A percentile compares a stretch with the other conserved stretches of the same genome.
Evolutionary conservation across 2,888 invertebrate species (phyloP).

Genomic region (Cheilosia vernalis): DNA sequence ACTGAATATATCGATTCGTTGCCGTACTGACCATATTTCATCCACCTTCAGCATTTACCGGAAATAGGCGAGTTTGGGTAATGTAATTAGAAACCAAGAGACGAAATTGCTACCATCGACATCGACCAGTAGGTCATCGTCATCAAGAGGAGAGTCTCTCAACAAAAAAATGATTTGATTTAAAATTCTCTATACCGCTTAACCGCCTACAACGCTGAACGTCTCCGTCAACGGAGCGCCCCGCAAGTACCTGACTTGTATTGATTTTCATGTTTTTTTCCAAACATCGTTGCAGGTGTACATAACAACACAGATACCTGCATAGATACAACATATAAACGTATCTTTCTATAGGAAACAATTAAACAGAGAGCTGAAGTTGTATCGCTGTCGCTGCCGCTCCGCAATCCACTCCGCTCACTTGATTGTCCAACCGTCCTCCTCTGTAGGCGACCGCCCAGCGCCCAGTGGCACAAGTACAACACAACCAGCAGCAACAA

Average conservation of each 20-base stretch:
- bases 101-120: background rate
- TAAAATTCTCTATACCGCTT: conserved; percentile 25
- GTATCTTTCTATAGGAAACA: conserved; percentile 56
- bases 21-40: too few relatives aligned
- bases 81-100: background rate
- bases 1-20: too few relatives aligned
- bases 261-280: conserved; percentile 61
- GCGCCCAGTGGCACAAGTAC: conserved; percentile 39
- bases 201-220: conserved; percentile 34
- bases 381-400: conserved; percentile 36
- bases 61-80: background rate
- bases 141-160: conserved; percentile 16
- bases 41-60: too few relatives aligned
- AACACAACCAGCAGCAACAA: conserved; percentile 29
- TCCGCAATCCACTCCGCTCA: conserved; percentile 46
- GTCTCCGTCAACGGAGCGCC: conserved; percentile 8
- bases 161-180: background rate
- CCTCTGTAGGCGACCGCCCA: conserved; percentile 52
- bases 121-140: background rate
- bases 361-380: conserved; percentile 24
- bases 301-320: conserved; percentile 32
- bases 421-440: conserved; percentile 65
- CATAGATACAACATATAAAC: conserved; percentile 57
- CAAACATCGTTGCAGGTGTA: conserved; percentile 69
- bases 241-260: conserved; percentile 49